Base-by-base conservation (phyloP, 2,888 invertebrate genomes). In the Chymomyza amoena region DNA sequence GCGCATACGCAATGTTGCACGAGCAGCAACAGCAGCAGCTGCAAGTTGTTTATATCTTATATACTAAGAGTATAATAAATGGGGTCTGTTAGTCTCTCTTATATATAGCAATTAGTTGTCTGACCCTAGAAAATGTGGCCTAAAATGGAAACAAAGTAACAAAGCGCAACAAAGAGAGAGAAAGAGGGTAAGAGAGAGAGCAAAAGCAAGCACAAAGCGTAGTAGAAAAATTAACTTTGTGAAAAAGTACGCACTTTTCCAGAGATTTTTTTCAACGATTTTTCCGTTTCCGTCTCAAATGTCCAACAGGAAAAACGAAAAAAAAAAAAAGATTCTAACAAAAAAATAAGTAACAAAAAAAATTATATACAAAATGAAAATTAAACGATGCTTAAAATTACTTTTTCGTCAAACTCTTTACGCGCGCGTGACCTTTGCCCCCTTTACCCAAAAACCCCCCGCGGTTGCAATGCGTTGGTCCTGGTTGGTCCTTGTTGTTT, bases 301-400 rank as follows among this genome's bases (percentile, higher is more conserved):
- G 81, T 84, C 81, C 52, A 54, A 25, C 18, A 10, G 20, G 20
- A 3, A 20, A 20, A 20, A 25, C 2, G 25, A 25, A 25, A 25
- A 25, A 25, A 25, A 25, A 25, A 25, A 25, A 25, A 25, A 25
- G 25, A 25, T 25, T 25, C 25, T 2, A 25, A 64, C 32, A 32
- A 64, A 54, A 64, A 54, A 9, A 54, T 18, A 18, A 7, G 4
- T 20, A 28, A 25, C 18, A 20, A 56, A 67, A 84, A 81, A 72
- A 73, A 69, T 70, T 78, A 62, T 65, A 67, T 70, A 72, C 82
- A 81, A 81, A 83, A 83, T 87, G 83, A 88, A 83, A 89, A 84
- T 89, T 89, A 84, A 89, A 89, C 89, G 84, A 84, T 87, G 88
- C 88, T 87, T 85, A 84, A 84, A 84, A 89, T 84, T 89, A 87